These are phyloP conservation scores for Rhadina sibilatrix DNA, from an alignment of 2,113 vertebrate species.

Conservation along the genomic window DNA sequence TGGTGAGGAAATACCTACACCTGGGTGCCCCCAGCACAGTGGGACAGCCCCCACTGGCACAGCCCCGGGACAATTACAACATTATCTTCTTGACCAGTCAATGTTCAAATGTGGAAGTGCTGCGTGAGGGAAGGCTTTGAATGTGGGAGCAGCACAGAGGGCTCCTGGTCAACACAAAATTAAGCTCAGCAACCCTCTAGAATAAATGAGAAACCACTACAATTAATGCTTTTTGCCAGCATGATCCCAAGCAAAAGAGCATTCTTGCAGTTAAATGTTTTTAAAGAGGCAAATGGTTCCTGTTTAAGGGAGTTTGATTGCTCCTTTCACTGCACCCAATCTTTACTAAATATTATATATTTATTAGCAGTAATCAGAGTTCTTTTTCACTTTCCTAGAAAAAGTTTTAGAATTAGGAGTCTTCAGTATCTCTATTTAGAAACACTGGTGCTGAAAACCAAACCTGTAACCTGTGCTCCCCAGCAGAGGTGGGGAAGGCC, in stretches of 20 bases:
- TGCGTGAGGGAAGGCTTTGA: background rate
- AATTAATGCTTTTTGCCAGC: conserved; percentile 4
- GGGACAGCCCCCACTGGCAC: background rate
- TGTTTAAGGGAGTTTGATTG: background rate
- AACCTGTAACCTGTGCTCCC: background rate
- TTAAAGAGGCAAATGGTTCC: background rate
- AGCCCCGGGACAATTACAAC: background rate
- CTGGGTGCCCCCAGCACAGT: background rate
- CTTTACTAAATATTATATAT: background rate
- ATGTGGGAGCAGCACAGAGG: background rate
- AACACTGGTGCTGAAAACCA: background rate
- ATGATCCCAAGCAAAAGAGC: background rate
- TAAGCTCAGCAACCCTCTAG: background rate
- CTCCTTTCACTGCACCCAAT: background rate
- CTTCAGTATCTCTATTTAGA: background rate
- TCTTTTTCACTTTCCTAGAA: background rate
- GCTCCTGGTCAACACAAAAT: background rate
- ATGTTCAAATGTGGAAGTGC: background rate
- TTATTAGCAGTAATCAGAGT: background rate
- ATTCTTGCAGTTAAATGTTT: background rate
- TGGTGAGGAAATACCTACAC: background rate
- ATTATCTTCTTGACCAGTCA: background rate
- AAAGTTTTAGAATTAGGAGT: background rate
- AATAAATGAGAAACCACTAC: background rate
- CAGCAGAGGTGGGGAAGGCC: background rate